Evolutionary conservation across 23 tunicate genomes (phyloP), one percentile per base, ranked within the genome.

Genomic region (Ciona savignyi): DNA sequence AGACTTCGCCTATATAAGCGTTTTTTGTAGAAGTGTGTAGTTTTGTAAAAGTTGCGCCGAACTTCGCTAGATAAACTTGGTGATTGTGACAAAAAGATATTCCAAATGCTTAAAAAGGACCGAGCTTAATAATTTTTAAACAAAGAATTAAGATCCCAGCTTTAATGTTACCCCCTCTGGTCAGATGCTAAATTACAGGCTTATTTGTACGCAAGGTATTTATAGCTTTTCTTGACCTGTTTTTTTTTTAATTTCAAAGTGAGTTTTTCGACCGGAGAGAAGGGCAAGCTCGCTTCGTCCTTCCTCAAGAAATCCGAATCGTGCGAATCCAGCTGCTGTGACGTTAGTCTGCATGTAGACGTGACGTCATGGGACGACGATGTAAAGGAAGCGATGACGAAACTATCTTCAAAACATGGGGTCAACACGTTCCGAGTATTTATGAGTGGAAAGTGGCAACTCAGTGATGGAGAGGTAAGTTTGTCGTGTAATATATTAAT

Each of bases 301-400:
- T 78, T 71, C 62, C 21, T 72, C 6, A 67, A 72, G 23, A 42
- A 78, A 27, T 30, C 61, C 25, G 93, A 94, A 63, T 85, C 80
- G 22, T 65, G 74, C 48, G 74, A 85, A 30, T 34, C 74, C n/a
- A 70, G 81, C 35, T 86, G 94, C 78, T 94, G 99, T 64, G 99
- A 94, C 69, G 87, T 84, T 63, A 51, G 98, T 34, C 62, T 94
- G 21, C 95, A 87, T 33, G 89, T 88, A 24, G 95, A 73, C 33
- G 78, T 94, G 71, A 87, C 99, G 74, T 79, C 82, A 66, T 87
- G 95, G 99, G 70, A 72, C 60, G 95, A 94, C 0, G 80, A 91
- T 42, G 97, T 91, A 49, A 86, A 79, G 65, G 80, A 87, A 63
- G 74, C 81, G 32, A 94, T 94, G 95, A 70, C 82, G 22, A 51